Evolutionary conservation across 1,140 invertebrate genomes (phyloP).

Genomic region (Arion vulgaris): DNA sequence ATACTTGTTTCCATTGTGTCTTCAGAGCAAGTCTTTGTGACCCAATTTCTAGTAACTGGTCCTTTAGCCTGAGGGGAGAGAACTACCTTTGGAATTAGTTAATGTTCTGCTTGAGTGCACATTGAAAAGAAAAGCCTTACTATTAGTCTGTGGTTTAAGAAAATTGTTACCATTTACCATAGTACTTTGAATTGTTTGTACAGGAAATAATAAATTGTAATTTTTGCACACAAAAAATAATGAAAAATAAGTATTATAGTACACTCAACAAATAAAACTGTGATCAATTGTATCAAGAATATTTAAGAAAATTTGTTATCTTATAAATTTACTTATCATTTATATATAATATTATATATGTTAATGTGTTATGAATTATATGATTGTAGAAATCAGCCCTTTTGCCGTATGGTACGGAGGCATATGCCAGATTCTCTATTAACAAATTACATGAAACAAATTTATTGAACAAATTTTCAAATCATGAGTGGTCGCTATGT

Average conservation of each 20-base stretch:
- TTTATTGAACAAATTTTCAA: too few species aligned
- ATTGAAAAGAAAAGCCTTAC: not conserved
- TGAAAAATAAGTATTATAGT: not conserved
- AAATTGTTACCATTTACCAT: too few species aligned
- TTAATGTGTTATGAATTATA: not conserved
- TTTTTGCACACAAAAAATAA: not conserved
- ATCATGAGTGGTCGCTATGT: not conserved
- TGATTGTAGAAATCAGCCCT: not conserved
- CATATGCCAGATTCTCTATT: not conserved
- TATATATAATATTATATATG: not conserved
- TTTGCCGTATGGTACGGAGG: too few species aligned
- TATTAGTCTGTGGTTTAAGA: too few species aligned
- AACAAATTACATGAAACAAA: not conserved
- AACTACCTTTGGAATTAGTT: constrained; percentile 2
- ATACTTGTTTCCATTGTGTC: not conserved
- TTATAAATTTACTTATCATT: not conserved
- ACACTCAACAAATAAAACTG: not conserved
- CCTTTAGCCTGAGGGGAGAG: constrained; percentile 5
- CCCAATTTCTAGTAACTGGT: not conserved
- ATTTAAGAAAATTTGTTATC: not conserved
- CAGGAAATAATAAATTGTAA: not conserved
- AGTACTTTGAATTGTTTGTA: too few species aligned
- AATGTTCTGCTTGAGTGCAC: not conserved
- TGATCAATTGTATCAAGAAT: not conserved
- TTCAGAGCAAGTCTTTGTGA: not conserved